A percentile compares a stretch with the other conserved stretches of the same genome.
Evolutionary conservation across 2,797 vertebrate species (phyloP).

Genomic region (Rachycentron canadum): DNA sequence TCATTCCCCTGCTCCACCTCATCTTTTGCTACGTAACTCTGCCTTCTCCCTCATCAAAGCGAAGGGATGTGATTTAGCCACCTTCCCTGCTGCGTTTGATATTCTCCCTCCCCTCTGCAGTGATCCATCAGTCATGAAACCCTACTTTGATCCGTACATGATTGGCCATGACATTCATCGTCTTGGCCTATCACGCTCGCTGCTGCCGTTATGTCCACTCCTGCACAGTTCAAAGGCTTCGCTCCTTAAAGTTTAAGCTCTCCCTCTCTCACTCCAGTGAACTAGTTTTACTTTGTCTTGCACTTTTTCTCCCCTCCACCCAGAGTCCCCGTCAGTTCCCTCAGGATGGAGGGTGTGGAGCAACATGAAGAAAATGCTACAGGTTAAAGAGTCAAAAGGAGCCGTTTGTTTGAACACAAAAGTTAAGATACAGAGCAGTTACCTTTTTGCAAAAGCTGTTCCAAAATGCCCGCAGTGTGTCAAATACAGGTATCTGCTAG

Average conservation of each 20-base stretch:
- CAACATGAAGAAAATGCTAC: constrained; percentile 12
- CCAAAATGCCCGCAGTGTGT: neutral
- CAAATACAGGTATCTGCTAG: neutral
- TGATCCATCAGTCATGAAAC: constrained; percentile 59
- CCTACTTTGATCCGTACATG: constrained; percentile 62
- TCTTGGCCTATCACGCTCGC: constrained; percentile 48
- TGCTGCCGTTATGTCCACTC: constrained; percentile 28
- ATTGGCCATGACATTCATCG: constrained; percentile 48
- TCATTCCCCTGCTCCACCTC: constrained; percentile 41
- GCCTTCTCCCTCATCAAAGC: constrained; percentile 64
- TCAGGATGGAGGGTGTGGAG: neutral
- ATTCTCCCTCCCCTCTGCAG: constrained; percentile 39
- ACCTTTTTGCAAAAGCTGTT: neutral
- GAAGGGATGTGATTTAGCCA: constrained; percentile 40
- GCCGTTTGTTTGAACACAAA: constrained; percentile 21
- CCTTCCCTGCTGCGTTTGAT: constrained; percentile 54
- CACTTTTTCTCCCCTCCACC: constrained; percentile 12
- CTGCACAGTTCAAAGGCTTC: constrained; percentile 49
- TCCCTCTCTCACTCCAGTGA: neutral
- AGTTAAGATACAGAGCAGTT: neutral
- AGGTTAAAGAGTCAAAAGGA: constrained; percentile 31
- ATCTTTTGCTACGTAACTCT: constrained; percentile 23
- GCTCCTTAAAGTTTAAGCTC: constrained; percentile 35
- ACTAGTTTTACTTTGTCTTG: constrained; percentile 18
- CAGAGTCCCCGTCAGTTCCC: neutral